Evolutionary conservation across 2,797 vertebrate genomes (phyloP).

Genomic region (Cottoperca gobio): DNA sequence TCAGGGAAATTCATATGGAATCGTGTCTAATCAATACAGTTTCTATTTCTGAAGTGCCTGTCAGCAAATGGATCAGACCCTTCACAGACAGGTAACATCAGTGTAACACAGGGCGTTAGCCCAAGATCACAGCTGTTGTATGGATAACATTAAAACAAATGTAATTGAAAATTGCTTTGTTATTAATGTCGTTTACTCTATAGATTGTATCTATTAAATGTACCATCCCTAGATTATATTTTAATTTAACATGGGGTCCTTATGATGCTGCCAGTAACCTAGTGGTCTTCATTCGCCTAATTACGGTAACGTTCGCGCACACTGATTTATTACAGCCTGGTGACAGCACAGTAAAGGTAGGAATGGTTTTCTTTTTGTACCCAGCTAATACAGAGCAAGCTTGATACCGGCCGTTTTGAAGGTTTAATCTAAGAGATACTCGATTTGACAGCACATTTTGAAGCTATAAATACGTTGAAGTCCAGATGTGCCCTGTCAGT

Average conservation of each 20-base stretch:
- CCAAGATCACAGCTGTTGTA: not conserved
- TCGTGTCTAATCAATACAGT: slow-evolving; percentile 56
- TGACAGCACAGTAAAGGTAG: slow-evolving; percentile 5
- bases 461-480: not conserved
- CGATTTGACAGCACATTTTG: not conserved
- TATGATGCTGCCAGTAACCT: not conserved
- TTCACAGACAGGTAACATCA: slow-evolving; percentile 24
- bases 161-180: not conserved
- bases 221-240: not conserved
- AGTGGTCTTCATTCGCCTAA: slow-evolving; percentile 10
- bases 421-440: not conserved
- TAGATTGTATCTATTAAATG: not conserved
- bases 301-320: not conserved
- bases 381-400: not conserved
- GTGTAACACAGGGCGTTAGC: slow-evolving; percentile 30
- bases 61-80: slow-evolving; percentile 41
- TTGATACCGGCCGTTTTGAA: not conserved
- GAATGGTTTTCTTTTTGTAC: not conserved
- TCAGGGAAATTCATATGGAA: slow-evolving; percentile 14
- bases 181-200: not conserved
- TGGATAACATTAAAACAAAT: not conserved
- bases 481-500: slow-evolving; percentile 42
- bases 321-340: slow-evolving; percentile 21
- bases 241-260: not conserved
- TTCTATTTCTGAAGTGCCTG: slow-evolving; percentile 50